phyloP scores from a whole-genome alignment of 1,140 invertebrate genomes.

The Bathynomus jamesi region DNA sequence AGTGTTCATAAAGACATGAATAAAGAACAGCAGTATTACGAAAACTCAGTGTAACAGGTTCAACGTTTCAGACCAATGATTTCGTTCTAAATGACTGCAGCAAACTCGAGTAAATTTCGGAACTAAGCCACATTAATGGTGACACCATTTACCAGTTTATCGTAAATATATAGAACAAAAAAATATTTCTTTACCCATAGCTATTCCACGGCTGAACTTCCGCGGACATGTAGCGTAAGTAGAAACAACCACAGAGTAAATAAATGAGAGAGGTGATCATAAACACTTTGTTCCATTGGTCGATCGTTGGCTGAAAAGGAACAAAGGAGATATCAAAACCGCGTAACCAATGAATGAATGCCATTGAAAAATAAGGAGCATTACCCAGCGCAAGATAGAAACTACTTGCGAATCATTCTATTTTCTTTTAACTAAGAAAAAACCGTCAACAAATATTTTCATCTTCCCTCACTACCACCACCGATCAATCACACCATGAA shows the following conservation, averaged over 20 bases:
- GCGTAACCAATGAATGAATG: too few relatives aligned
- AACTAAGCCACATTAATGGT: neutral
- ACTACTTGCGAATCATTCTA: too few relatives aligned
- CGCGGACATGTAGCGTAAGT: neutral
- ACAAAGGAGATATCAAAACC: too few relatives aligned
- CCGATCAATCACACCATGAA: neutral
- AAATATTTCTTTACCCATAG: neutral
- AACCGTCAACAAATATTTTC: neutral
- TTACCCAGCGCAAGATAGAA: too few relatives aligned
- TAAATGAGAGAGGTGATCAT: neutral
- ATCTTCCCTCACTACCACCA: neutral
- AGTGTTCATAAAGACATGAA: too few relatives aligned
- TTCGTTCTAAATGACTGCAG: too few relatives aligned
- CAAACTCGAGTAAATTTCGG: conserved; percentile 1
- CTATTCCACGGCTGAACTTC: conserved; percentile 9
- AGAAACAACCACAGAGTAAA: neutral
- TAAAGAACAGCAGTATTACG: too few relatives aligned
- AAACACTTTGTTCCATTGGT: conserved; percentile 7
- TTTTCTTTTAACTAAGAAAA: too few relatives aligned
- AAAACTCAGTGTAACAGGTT: too few relatives aligned
- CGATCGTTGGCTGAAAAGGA: neutral
- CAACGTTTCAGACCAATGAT: too few relatives aligned
- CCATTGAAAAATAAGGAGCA: too few relatives aligned
- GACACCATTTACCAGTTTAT: neutral
- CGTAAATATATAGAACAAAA: neutral